phyloP scores from a whole-genome alignment of 2,888 invertebrate genomes.

The Dromius quadrimaculatus region DNA sequence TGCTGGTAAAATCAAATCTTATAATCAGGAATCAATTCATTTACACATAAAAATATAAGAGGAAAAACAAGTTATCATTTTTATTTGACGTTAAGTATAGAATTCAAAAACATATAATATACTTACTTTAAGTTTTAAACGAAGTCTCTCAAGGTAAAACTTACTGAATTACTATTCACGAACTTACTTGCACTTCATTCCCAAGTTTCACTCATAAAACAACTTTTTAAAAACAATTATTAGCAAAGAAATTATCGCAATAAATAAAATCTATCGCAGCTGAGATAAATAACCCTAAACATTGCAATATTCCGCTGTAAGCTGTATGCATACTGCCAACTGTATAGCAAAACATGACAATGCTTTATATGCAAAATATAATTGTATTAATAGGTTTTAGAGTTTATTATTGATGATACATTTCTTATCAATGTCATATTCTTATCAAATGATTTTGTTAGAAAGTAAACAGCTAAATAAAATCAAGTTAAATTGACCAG shows the following conservation, averaged over 20 bases:
- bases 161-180: slow-evolving; percentile 15
- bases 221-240: slow-evolving; percentile 25
- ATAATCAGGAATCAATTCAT: background rate
- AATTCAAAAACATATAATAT: slow-evolving; percentile 45
- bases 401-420: too few relatives aligned
- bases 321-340: slow-evolving; percentile 35
- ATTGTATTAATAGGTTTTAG: background rate
- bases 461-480: background rate
- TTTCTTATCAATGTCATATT: too few relatives aligned
- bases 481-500: background rate
- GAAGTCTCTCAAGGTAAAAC: slow-evolving; percentile 1
- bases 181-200: slow-evolving; percentile 13
- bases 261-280: slow-evolving; percentile 38
- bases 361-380: background rate
- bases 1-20: background rate
- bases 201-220: slow-evolving; percentile 14
- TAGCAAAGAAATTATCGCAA: slow-evolving; percentile 22
- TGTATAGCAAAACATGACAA: background rate
- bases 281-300: slow-evolving; percentile 51
- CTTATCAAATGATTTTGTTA: background rate
- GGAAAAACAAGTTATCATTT: slow-evolving; percentile 34
- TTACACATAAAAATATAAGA: slow-evolving; percentile 15
- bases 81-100: slow-evolving; percentile 39
- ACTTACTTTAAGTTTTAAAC: slow-evolving; percentile 45
- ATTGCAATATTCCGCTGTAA: slow-evolving; percentile 49